Evolutionary conservation across 1,140 invertebrate species (phyloP), one percentile per base, ranked within the genome.

Genomic region (Brachionus koreanus): DNA sequence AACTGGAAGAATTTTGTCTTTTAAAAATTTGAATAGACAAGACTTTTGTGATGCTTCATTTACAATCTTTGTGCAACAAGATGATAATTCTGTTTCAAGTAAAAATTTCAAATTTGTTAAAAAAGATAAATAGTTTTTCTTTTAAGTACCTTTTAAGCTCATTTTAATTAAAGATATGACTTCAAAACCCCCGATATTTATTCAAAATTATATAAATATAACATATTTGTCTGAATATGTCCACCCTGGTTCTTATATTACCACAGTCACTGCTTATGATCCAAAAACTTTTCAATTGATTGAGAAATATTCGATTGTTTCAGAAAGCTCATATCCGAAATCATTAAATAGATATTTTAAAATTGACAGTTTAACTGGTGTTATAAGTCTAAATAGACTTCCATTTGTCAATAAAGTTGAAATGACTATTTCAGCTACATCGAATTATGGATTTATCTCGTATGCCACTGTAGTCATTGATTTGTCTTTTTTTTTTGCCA

Each of bases 41-140:
- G 42, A 61, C 16, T 79, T 79, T 65, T 79, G 76, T 79, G 76
- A 79, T 42, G 49, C 76, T 42, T 79, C 35, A 19, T 79, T 79
- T 43, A 19, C 35, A 16, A 49, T 79, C 19, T 9, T 39, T 19
- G 49, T 37, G 3, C 23, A 29, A 39, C 7, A 5, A 61, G 76
- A 25, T 39, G 76, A 57, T 23, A 33, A 25, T n/a, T 29, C 29
- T 13, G 61, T 42, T 35, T 25, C 76, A 46, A 74, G 69, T 74
- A 74, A 74, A 74, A 42, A 39, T 39, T 29, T 25, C 6, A 1
- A 13, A 42, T 10, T 72, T 19, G 42, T 43, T 13, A 49, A 16
- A 1, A n/a, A 42, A 72, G 6, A 10, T n/a, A 42, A n/a, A 42
- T 69, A 37, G 7, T 42, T 16, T 46, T 72, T 43, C 6, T 23